These are phyloP conservation scores for Nephila pilipes DNA, from an alignment of 1,140 invertebrate species.

Conservation along the genomic window DNA sequence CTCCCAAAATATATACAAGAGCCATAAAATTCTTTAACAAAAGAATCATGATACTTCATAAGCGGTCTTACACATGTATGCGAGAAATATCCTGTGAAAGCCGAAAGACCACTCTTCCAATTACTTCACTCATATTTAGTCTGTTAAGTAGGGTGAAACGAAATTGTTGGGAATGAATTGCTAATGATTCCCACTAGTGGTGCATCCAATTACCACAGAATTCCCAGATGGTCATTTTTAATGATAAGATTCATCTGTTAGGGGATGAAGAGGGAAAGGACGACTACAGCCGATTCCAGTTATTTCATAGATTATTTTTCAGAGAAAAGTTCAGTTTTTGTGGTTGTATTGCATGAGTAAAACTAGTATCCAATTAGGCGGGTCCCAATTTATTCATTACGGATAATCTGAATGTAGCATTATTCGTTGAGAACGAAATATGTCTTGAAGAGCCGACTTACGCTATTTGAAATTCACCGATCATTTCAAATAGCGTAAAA, in stretches of 20 bases:
- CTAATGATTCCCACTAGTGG: background rate
- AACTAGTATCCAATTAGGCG: background rate
- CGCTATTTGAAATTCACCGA: too few relatives aligned
- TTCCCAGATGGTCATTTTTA: conserved; percentile 35
- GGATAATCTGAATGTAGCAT: too few relatives aligned
- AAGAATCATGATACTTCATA: conserved; percentile 6
- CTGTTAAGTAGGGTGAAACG: background rate
- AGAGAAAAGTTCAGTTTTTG: background rate
- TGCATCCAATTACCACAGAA: conserved; percentile 20
- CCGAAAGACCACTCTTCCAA: background rate
- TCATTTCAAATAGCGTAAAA: too few relatives aligned
- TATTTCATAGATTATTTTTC: background rate
- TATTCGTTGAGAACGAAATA: too few relatives aligned
- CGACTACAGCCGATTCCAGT: background rate
- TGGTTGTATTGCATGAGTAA: background rate
- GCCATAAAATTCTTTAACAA: background rate
- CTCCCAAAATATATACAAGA: background rate
- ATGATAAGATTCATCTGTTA: conserved; percentile 5
- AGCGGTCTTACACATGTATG: background rate
- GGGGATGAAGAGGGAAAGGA: background rate
- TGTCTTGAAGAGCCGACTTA: too few relatives aligned
- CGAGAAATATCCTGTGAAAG: background rate
- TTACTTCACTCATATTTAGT: background rate
- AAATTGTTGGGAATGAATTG: conserved; percentile 20
- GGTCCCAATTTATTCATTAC: background rate